A percentile compares a stretch with the other conserved stretches of the same genome.
Conservation (phyloP, 2,797 vertebrate species). For the Peromyscus aztecus region DNA sequence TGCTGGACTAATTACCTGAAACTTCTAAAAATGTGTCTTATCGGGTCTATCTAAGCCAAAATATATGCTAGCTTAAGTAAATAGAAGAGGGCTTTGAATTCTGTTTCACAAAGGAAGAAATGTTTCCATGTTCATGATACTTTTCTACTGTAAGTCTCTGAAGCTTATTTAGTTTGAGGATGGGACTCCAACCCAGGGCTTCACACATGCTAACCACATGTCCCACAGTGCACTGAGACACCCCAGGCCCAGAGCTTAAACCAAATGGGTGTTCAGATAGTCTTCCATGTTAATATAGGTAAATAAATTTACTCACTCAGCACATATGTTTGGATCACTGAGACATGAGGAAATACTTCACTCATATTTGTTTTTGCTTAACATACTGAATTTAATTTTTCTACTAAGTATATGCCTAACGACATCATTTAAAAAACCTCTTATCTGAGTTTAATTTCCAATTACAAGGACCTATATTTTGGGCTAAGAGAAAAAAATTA, state of each 20-base stretch:
- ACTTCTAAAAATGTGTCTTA: constrained; percentile 49
- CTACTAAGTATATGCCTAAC: not conserved
- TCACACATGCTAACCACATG: not conserved
- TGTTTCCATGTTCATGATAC: not conserved
- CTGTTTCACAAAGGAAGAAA: constrained; percentile 33
- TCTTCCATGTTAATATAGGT: constrained; percentile 2
- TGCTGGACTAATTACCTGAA: constrained; percentile 28
- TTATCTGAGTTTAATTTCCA: constrained; percentile 42
- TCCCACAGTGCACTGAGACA: not conserved
- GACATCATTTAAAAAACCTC: not conserved
- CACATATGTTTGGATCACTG: not conserved
- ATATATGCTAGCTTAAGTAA: constrained; percentile 37
- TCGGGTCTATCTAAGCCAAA: not conserved
- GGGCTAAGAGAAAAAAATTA: constrained; percentile 6
- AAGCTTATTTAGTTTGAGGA: not conserved
- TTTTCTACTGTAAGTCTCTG: constrained; percentile 15
- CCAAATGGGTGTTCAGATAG: not conserved
- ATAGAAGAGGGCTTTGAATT: not conserved
- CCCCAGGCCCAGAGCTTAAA: not conserved
- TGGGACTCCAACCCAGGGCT: not conserved
- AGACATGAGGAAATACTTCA: constrained; percentile 18
- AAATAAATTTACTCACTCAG: constrained; percentile 44
- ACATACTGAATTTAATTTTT: not conserved
- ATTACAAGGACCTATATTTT: constrained; percentile 31
- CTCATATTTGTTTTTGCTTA: constrained; percentile 49